A percentile compares a stretch with the other conserved stretches of the same genome.
phyloP scores from a whole-genome alignment of 2,888 invertebrate genomes.

The Lottia scabra region DNA sequence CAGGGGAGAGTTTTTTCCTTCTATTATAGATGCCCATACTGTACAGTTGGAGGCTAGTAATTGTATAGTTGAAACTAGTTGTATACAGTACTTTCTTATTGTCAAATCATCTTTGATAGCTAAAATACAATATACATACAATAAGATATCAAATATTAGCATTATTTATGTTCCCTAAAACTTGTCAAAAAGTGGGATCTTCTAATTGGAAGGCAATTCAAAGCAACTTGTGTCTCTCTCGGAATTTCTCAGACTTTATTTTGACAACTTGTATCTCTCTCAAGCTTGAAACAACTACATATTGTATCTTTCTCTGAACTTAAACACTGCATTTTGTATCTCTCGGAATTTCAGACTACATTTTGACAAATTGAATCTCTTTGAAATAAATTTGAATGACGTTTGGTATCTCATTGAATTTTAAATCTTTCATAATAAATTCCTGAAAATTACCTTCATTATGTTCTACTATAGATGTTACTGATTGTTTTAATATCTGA shows the following conservation, averaged over 20 bases:
- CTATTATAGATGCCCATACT: slow-evolving; percentile 51
- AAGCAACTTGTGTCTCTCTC: too few relatives aligned
- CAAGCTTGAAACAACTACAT: too few relatives aligned
- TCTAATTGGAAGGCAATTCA: too few relatives aligned
- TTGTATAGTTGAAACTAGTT: slow-evolving; percentile 44
- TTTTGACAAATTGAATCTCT: too few relatives aligned
- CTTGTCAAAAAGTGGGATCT: too few relatives aligned
- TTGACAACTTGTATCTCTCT: background rate
- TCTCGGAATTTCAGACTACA: too few relatives aligned
- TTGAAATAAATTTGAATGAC: too few relatives aligned
- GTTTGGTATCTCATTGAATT: too few relatives aligned
- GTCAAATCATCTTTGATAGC: background rate
- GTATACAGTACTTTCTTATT: slow-evolving; percentile 25
- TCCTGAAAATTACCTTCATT: slow-evolving; percentile 1
- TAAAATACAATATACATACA: background rate
- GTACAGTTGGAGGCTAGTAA: slow-evolving; percentile 44
- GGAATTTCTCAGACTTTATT: background rate
- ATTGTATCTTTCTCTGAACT: too few relatives aligned
- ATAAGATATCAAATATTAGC: background rate
- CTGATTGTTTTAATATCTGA: slow-evolving; percentile 33
- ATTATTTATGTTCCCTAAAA: background rate
- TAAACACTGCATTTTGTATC: too few relatives aligned
- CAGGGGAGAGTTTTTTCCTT: slow-evolving; percentile 45
- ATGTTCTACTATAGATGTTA: slow-evolving; percentile 24
- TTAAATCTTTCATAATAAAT: too few relatives aligned